These are phyloP conservation scores for Drosophila jambulina DNA, from an alignment of 1,140 invertebrate species.

Conservation along the genomic window DNA sequence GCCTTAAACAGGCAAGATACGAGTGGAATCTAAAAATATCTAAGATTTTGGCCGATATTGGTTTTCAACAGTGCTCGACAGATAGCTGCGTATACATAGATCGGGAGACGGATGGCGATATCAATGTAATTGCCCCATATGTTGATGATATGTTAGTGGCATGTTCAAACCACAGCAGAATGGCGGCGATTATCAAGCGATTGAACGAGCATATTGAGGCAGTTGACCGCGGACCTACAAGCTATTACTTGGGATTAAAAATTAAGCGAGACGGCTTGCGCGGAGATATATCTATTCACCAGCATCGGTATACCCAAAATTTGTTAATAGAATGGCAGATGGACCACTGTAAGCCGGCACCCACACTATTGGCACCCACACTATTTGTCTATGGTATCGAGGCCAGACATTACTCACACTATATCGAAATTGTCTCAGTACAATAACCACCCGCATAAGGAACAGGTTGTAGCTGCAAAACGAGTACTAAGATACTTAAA, in stretches of 20 bases:
- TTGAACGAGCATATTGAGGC: too few species aligned
- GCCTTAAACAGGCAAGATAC: too few species aligned
- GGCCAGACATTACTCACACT: too few species aligned
- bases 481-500: too few species aligned
- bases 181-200: not conserved
- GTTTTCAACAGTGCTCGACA: conserved; percentile 4
- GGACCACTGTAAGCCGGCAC: not conserved
- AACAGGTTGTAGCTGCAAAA: too few species aligned
- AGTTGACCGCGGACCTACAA: not conserved
- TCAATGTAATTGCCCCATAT: conserved; percentile 5
- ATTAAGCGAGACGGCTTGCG: not conserved
- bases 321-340: not conserved
- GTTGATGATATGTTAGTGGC: too few species aligned
- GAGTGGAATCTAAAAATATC: not conserved
- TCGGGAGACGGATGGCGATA: not conserved
- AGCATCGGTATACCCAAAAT: not conserved
- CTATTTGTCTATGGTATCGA: too few species aligned
- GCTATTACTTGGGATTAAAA: not conserved
- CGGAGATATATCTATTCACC: not conserved
- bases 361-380: conserved; percentile 1
- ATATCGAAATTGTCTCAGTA: too few species aligned
- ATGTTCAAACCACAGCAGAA: not conserved
- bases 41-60: too few species aligned
- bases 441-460: too few species aligned
- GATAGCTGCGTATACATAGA: conserved; percentile 1